Base-by-base conservation (phyloP, 2,888 invertebrate genomes). In the Acrobasis repandana region DNA sequence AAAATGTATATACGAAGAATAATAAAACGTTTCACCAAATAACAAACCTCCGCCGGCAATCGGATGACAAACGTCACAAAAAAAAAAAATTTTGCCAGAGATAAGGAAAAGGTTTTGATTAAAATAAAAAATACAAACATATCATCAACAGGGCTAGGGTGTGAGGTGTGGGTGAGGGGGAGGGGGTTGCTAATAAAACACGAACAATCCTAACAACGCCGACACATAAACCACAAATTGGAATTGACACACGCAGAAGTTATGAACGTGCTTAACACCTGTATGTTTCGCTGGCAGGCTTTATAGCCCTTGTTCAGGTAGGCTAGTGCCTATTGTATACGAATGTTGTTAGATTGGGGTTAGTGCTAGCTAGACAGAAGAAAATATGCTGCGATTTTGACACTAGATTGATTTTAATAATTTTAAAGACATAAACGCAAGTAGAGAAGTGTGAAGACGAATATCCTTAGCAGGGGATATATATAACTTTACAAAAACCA, bases 221-320 rank as follows among this genome's bases (percentile, higher is more conserved):
- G 11, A 20, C 14, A 36, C 34, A 51, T 38, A 43, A 59, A 51
- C 36, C 51, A 38, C 50, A 46, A 51, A 59, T 52, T 59, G 51
- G 59, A 28, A 59, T 59, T 51, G 59, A 51, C 46, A 51, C 43
- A 11, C 46, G n/a, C 15, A 28, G 8, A 51, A 59, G 51, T 50
- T 43, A 58, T 38, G 47, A 49, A 38, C 4, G 20, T 58, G 34
- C 10, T 46, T 57, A 34, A 49, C n/a, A 20, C 33, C 15, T 28
- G 33, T 20, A 33, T 34, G 36, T 48, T 20, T 51, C 43, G 2
- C 10, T 43, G 43, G 43, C 43, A 14, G 14, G 43, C 20, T 14
- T 28, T 14, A 50, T 50, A 8, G 18, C 43, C 38, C 38, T 38
- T 43, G n/a, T 43, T 43, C 14, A 14, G 43, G n/a, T n/a, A 28